Percentiles rank a stretch among this genome's conserved stretches.
Conservation (phyloP, 2,888 invertebrate genomes). For the Linyphia triangularis region DNA sequence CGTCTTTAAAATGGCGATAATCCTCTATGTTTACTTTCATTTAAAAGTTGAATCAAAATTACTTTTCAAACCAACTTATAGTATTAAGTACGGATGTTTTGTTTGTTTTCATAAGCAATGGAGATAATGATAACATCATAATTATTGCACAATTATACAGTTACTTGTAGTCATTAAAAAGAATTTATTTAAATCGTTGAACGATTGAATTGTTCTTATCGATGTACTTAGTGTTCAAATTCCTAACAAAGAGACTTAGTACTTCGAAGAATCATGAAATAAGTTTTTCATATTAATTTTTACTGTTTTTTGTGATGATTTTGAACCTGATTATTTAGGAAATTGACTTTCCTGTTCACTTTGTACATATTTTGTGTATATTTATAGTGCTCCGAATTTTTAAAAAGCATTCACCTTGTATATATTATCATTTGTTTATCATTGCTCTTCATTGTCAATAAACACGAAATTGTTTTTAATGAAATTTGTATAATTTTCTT, state of each 20-base stretch:
- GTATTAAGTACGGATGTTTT: too few species aligned
- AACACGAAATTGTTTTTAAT: conserved; percentile 60
- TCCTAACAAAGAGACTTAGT: conserved; percentile 34
- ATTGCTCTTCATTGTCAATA: conserved; percentile 70
- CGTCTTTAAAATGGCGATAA: too few species aligned
- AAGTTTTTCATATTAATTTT: conserved; percentile 40
- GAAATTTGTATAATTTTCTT: background rate
- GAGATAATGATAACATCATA: background rate
- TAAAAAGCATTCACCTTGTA: conserved; percentile 65
- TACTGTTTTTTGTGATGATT: conserved; percentile 48
- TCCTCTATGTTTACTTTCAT: background rate
- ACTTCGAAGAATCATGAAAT: conserved; percentile 12
- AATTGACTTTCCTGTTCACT: conserved; percentile 60
- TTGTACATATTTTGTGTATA: conserved; percentile 70
- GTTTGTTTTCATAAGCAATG: too few species aligned
- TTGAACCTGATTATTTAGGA: conserved; percentile 26
- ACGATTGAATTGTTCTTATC: conserved; percentile 31
- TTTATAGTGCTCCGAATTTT: conserved; percentile 68
- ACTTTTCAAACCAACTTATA: too few species aligned
- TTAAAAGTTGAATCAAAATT: too few species aligned
- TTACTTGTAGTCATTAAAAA: conserved; percentile 40
- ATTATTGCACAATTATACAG: background rate
- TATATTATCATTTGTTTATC: conserved; percentile 72
- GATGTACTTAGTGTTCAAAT: conserved; percentile 39
- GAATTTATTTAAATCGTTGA: conserved; percentile 33